phyloP scores from a whole-genome alignment of 2,797 vertebrate genomes.

The Momotus momota region DNA sequence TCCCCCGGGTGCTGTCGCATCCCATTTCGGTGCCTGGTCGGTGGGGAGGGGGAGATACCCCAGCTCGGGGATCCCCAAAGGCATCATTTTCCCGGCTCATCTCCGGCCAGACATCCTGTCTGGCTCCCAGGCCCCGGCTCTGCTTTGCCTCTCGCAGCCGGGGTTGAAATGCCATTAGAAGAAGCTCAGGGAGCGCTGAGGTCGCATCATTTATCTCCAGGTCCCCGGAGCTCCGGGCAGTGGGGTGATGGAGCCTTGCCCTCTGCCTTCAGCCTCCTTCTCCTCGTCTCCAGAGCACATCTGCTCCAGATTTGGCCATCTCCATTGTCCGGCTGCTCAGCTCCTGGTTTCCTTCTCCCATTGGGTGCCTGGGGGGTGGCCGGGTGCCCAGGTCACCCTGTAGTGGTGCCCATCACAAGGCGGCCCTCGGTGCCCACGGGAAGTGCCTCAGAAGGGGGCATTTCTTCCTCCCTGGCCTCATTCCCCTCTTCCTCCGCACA shows the following conservation, averaged over 20 bases:
- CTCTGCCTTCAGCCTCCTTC: not conserved
- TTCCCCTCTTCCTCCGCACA: not conserved
- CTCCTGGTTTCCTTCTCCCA: not conserved
- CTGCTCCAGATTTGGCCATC: rapidly evolving
- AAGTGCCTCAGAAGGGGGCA: rapidly evolving
- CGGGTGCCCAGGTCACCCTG: not conserved
- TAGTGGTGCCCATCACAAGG: not conserved
- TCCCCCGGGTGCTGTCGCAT: not conserved
- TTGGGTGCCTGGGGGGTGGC: not conserved
- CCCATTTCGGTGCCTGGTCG: rapidly evolving
- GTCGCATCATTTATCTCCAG: not conserved
- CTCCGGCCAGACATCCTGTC: constrained; percentile 43
- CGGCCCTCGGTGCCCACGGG: not conserved
- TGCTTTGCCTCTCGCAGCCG: not conserved
- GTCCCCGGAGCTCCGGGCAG: not conserved
- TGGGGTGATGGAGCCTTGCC: not conserved
- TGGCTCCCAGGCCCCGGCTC: not conserved
- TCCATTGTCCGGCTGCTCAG: not conserved
- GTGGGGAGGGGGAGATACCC: not conserved
- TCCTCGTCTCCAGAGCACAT: not conserved
- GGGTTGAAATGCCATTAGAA: not conserved
- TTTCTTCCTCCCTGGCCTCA: not conserved
- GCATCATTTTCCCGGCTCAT: not conserved
- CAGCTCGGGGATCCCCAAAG: not conserved
- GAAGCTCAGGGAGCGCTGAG: not conserved